Percentiles rank a stretch among this genome's conserved stretches.
phyloP scores from a whole-genome alignment of 2,797 vertebrate genomes.

The Passerculus sandwichensis region DNA sequence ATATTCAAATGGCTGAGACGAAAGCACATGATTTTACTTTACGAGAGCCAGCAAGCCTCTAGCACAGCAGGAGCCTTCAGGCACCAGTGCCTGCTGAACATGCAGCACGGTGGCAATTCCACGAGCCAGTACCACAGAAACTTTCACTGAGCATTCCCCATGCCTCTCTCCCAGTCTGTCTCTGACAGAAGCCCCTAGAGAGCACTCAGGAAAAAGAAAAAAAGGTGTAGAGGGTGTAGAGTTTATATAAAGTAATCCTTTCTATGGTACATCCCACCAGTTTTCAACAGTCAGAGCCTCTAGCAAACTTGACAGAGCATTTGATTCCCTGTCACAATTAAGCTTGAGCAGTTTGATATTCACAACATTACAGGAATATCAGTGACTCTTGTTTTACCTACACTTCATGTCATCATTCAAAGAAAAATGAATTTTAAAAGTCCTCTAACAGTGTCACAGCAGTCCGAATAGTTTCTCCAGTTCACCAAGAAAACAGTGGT shows the following conservation, averaged over 20 bases:
- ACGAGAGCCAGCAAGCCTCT: not conserved
- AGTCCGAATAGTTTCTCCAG: not conserved
- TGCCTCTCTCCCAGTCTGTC: not conserved
- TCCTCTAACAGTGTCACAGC: not conserved
- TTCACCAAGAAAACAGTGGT: not conserved
- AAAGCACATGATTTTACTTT: not conserved
- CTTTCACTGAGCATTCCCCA: not conserved
- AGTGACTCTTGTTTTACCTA: not conserved
- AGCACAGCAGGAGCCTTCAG: not conserved
- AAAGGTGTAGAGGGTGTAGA: rapidly evolving
- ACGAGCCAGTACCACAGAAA: rapidly evolving
- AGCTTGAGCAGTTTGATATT: not conserved
- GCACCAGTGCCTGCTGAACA: not conserved
- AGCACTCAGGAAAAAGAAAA: not conserved
- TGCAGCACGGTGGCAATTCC: not conserved
- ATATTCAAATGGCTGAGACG: not conserved
- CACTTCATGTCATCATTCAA: not conserved
- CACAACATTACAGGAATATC: not conserved
- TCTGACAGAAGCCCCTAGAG: not conserved
- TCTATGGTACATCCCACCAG: not conserved
- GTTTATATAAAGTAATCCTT: not conserved
- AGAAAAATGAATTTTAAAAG: not conserved
- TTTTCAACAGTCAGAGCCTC: not conserved
- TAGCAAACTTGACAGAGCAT: not conserved
- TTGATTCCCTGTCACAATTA: not conserved